Evolutionary conservation across 2,113 vertebrate genomes (phyloP).

Genomic region (Mesoclemmys tuberculata): DNA sequence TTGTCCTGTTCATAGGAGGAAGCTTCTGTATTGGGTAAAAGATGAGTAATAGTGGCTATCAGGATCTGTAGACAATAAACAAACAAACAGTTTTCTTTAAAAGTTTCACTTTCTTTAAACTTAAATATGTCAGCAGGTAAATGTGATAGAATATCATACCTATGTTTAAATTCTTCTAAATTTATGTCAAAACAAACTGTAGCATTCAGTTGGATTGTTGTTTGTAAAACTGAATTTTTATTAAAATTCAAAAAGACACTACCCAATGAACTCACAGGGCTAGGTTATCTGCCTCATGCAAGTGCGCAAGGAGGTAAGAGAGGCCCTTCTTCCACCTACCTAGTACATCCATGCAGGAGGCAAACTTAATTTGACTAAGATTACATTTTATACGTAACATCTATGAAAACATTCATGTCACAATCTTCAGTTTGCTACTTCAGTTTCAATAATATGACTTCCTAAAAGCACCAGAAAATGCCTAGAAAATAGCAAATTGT

Average conservation of each 20-base stretch:
- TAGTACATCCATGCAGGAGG: neutral
- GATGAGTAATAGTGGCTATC: slow-evolving; percentile 95
- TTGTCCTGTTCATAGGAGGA: slow-evolving; percentile 97
- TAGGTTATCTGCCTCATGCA: accelerated
- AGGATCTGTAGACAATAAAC: slow-evolving; percentile 84
- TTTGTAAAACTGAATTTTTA: neutral
- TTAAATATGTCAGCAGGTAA: neutral
- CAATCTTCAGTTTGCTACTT: neutral
- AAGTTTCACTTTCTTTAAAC: slow-evolving; percentile 31
- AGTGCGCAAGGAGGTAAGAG: neutral
- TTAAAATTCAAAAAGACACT: neutral
- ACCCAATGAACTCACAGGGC: neutral
- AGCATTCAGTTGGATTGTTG: neutral
- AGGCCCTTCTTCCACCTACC: neutral
- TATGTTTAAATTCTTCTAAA: neutral
- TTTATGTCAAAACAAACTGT: slow-evolving; percentile 6
- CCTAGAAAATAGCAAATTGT: neutral
- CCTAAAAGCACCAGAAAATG: neutral
- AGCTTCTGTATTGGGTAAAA: slow-evolving; percentile 93
- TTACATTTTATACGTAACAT: neutral
- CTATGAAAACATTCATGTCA: neutral
- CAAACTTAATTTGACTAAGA: neutral
- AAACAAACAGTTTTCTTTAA: slow-evolving; percentile 26
- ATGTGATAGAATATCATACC: neutral
- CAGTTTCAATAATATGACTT: neutral